Evolutionary conservation across 2,113 vertebrate genomes (phyloP).

Genomic region (Crotalus viridis): DNA sequence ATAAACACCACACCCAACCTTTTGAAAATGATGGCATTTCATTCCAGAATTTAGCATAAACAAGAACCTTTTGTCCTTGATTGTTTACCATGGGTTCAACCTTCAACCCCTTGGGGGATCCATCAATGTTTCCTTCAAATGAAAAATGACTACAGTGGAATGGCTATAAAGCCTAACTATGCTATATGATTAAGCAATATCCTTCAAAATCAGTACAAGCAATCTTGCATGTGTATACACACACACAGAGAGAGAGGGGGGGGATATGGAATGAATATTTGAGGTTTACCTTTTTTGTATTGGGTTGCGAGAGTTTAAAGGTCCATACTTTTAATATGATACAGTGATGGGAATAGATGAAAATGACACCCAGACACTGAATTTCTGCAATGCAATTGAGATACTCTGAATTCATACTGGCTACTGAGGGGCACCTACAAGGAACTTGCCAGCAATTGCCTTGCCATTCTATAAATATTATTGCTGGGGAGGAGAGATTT

Average conservation of each 20-base stretch:
- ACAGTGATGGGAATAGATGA: not conserved
- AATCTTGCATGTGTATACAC: not conserved
- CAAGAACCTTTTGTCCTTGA: not conserved
- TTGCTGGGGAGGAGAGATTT: not conserved
- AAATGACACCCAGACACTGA: not conserved
- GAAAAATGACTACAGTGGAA: not conserved
- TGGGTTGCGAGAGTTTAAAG: not conserved
- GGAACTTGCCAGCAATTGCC: not conserved
- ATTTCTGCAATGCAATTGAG: not conserved
- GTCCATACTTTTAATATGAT: not conserved
- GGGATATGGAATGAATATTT: not conserved
- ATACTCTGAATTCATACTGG: not conserved
- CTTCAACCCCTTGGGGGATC: not conserved
- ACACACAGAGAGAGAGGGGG: too few relatives aligned
- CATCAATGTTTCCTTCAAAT: not conserved
- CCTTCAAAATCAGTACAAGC: not conserved
- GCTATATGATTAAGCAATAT: not conserved
- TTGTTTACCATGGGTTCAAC: fast-evolving
- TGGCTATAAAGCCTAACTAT: not conserved
- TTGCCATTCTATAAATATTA: not conserved
- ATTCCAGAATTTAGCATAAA: not conserved
- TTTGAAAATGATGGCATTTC: not conserved
- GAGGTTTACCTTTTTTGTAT: not conserved
- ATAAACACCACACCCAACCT: not conserved
- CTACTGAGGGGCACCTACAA: not conserved